Evolutionary conservation across 2,797 vertebrate species (phyloP).

Genomic region (Siniperca undulata): DNA sequence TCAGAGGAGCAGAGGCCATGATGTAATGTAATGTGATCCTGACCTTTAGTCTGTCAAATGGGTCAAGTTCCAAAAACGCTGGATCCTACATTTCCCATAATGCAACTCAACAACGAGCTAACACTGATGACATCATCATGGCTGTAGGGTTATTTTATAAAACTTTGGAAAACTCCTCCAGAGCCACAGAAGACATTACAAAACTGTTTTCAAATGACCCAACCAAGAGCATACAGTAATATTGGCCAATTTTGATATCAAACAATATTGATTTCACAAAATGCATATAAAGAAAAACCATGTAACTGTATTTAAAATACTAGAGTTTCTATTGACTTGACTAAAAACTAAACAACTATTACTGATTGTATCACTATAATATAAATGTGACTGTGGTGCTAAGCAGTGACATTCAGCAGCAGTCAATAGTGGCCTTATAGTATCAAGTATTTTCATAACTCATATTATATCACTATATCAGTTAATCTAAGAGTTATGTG

Average conservation of each 20-base stretch:
- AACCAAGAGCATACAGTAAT: too few species aligned
- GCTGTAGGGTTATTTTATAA: too few species aligned
- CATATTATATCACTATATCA: too few species aligned
- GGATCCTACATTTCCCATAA: background rate
- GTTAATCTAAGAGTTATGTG: background rate
- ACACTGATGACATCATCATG: too few species aligned
- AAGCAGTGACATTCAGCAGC: background rate
- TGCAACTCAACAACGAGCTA: background rate
- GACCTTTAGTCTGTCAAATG: background rate
- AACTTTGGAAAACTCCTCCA: too few species aligned
- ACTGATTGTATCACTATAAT: background rate
- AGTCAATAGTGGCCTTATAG: background rate
- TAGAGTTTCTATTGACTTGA: too few species aligned
- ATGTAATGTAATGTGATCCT: background rate
- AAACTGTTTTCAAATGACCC: too few species aligned
- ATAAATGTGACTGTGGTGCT: background rate
- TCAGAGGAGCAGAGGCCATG: too few species aligned
- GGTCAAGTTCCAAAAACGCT: background rate
- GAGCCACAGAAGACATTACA: too few species aligned
- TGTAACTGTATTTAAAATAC: background rate
- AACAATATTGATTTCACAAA: background rate
- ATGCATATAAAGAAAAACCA: background rate
- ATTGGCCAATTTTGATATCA: too few species aligned
- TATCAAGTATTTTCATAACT: conserved; percentile 3
- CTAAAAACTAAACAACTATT: background rate